A percentile compares a stretch with the other conserved stretches of the same genome.
Conservation (phyloP, 2,113 vertebrate genomes). For the Carollia perspicillata region DNA sequence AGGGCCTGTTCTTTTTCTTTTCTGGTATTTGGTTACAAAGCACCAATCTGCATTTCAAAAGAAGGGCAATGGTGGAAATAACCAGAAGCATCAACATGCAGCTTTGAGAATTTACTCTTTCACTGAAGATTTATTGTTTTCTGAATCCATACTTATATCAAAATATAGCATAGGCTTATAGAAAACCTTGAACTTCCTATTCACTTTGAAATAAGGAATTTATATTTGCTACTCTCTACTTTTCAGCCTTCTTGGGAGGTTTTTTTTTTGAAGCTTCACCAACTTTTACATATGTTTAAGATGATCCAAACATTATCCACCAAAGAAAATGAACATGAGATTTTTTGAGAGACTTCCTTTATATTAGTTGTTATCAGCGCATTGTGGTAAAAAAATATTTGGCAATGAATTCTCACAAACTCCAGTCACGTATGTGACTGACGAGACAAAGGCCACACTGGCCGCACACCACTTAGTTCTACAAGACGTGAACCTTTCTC, state of each 20-base stretch:
- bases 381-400: conserved; percentile 24
- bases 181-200: not conserved
- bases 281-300: conserved; percentile 35
- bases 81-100: not conserved
- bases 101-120: conserved; percentile 30
- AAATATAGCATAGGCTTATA: not conserved
- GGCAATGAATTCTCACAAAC: conserved; percentile 22
- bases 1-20: not conserved
- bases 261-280: conserved; percentile 37
- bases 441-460: not conserved
- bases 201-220: conserved; percentile 38
- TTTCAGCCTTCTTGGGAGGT: conserved; percentile 30
- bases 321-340: conserved; percentile 14
- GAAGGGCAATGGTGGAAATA: not conserved
- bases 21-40: not conserved
- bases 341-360: conserved; percentile 9
- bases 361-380: not conserved
- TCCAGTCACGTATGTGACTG: not conserved
- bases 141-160: not conserved
- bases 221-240: not conserved
- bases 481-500: conserved; percentile 36
- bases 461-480: not conserved
- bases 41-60: conserved; percentile 21
- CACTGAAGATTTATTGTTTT: not conserved
- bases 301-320: not conserved